These are phyloP conservation scores for Clepsis dumicolana DNA, from an alignment of 2,888 invertebrate genomes.

Conservation along the genomic window DNA sequence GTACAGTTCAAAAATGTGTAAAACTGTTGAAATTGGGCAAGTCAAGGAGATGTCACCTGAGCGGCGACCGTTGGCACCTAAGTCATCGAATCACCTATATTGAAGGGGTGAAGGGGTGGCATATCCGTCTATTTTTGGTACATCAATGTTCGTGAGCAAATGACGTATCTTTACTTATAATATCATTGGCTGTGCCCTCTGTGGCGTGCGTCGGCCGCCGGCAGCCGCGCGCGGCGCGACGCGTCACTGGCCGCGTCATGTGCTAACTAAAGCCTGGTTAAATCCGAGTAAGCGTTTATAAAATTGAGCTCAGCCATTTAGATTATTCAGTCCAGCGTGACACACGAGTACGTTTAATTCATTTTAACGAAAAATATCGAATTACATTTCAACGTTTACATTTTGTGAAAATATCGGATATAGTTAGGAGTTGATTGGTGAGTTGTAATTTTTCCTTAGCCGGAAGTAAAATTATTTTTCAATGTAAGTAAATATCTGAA, in stretches of 20 bases:
- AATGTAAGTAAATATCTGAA: not conserved
- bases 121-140: no score
- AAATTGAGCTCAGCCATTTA: conserved; percentile 17
- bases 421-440: not conserved
- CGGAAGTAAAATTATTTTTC: not conserved
- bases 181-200: conserved; percentile 9
- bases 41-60: no score
- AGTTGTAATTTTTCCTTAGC: not conserved
- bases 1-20: no score
- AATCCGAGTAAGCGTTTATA: conserved; percentile 31
- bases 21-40: no score
- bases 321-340: conserved; percentile 3
- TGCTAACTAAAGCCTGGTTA: conserved; percentile 33
- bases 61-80: no score
- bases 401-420: not conserved
- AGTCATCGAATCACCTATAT: no score
- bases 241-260: conserved; percentile 35
- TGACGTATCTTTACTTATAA: no score
- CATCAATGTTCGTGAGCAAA: not conserved
- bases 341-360: not conserved
- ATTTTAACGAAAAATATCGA: not conserved
- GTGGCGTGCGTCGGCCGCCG: conserved; percentile 5
- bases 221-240: conserved; percentile 15
- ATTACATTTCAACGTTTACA: not conserved
- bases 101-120: no score